Evolutionary conservation across 2,797 vertebrate genomes (phyloP).

Genomic region (Chrysolophus pictus): DNA sequence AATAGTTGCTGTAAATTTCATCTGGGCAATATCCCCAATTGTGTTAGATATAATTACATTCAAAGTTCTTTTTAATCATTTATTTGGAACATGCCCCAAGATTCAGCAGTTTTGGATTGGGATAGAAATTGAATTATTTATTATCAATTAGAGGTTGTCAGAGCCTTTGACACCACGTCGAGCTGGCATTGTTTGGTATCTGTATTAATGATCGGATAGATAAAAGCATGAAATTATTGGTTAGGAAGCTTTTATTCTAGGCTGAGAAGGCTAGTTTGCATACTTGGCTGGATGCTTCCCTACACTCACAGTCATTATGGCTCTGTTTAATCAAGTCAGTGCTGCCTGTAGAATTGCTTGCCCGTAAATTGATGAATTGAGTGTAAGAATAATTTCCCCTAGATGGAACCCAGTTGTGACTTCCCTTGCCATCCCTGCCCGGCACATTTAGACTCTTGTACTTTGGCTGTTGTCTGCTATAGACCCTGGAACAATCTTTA

Average conservation of each 20-base stretch:
- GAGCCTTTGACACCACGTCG: conserved; percentile 70
- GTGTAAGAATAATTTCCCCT: conserved; percentile 58
- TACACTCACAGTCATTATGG: conserved; percentile 65
- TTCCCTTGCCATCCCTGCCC: conserved; percentile 59
- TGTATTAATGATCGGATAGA: conserved; percentile 76
- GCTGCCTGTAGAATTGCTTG: conserved; percentile 58
- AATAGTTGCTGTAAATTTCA: conserved; percentile 68
- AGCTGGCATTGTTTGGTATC: conserved; percentile 74
- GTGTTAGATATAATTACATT: conserved; percentile 74
- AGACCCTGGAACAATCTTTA: conserved; percentile 65
- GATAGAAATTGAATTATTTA: conserved; percentile 78
- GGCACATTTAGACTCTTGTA: conserved; percentile 55
- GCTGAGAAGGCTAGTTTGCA: conserved; percentile 70
- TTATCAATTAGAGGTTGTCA: conserved; percentile 77
- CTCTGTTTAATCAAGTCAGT: conserved; percentile 67
- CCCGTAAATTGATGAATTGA: conserved; percentile 70
- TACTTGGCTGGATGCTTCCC: conserved; percentile 70
- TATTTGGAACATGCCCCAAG: conserved; percentile 71
- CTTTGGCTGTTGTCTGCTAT: conserved; percentile 60
- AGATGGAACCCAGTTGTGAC: conserved; percentile 70
- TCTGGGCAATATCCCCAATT: conserved; percentile 65
- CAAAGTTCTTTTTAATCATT: conserved; percentile 76
- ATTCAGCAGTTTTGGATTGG: conserved; percentile 70
- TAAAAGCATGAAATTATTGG: conserved; percentile 78
- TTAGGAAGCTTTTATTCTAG: conserved; percentile 72